Conservation (phyloP, 2,113 vertebrate species). For the Ursus arctos region DNA sequence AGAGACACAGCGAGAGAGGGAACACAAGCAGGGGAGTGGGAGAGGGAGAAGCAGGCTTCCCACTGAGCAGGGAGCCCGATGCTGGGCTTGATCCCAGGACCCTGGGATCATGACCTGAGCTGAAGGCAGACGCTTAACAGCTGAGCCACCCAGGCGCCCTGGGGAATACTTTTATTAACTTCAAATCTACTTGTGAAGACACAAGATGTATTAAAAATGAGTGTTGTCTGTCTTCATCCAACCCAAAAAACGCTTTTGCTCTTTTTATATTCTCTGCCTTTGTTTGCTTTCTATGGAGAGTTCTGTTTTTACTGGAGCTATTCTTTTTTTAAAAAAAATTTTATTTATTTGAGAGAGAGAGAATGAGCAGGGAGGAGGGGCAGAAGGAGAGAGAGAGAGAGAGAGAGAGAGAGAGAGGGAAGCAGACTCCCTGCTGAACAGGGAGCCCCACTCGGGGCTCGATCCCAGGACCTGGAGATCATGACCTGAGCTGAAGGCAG, state of each 20-base stretch:
- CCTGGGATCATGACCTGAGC: too few relatives aligned
- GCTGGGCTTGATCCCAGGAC: too few relatives aligned
- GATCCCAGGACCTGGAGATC: not conserved
- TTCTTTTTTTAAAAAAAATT: not conserved
- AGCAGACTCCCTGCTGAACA: not conserved
- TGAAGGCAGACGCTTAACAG: too few relatives aligned
- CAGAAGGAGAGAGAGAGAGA: not conserved
- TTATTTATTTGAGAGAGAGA: not conserved
- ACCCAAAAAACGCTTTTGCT: not conserved
- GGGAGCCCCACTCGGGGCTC: not conserved
- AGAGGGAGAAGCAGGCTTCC: too few relatives aligned
- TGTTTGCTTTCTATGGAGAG: not conserved
- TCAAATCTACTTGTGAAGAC: conserved; percentile 22
- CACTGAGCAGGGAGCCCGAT: too few relatives aligned
- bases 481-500: not conserved
- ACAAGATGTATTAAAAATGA: conserved; percentile 18
- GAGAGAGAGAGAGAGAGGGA: not conserved
- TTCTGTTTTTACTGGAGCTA: not conserved
- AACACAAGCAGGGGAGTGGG: too few relatives aligned
- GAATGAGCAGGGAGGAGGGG: not conserved
- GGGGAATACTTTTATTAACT: not conserved
- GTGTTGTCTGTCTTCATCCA: not conserved
- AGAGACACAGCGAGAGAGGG: too few relatives aligned
- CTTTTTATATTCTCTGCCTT: conserved; percentile 8
- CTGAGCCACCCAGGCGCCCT: too few relatives aligned